Evolutionary conservation across 64 coral and sea anemone species (phyloP).

Genomic region (Stichodactyla helianthus): DNA sequence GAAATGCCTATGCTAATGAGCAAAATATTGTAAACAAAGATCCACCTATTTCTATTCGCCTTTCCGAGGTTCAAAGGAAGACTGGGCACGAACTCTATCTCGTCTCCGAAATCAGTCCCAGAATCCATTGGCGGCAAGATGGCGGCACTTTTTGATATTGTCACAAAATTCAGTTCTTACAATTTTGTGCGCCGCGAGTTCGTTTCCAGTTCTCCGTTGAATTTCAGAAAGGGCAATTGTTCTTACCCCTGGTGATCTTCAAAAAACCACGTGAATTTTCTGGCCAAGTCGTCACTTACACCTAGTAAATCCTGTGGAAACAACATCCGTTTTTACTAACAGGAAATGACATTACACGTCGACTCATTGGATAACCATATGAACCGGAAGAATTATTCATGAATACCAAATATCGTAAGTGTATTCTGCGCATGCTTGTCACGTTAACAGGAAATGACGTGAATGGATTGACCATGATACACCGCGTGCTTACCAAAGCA

Average conservation of each 20-base stretch:
- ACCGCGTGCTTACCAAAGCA: constrained; percentile 45
- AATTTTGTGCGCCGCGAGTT: not conserved
- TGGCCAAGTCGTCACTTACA: constrained; percentile 46
- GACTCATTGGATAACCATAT: too few relatives aligned
- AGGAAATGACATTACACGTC: not conserved
- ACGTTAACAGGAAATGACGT: not conserved
- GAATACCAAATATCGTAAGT: not conserved
- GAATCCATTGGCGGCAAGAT: too few relatives aligned
- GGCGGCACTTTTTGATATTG: too few relatives aligned
- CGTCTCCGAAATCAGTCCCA: too few relatives aligned
- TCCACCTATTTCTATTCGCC: too few relatives aligned
- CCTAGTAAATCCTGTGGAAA: constrained; percentile 60
- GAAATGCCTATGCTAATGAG: too few relatives aligned
- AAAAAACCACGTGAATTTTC: constrained; percentile 61
- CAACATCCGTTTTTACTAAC: not conserved
- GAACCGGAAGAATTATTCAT: not conserved
- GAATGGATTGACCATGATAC: not conserved
- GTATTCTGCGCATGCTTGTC: not conserved
- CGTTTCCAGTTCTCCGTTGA: not conserved
- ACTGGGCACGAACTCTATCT: too few relatives aligned
- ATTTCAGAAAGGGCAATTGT: not conserved
- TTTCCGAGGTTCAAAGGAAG: too few relatives aligned
- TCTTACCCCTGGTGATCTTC: constrained; percentile 55
- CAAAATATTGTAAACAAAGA: too few relatives aligned
- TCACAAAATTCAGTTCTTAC: too few relatives aligned